A percentile compares a stretch with the other conserved stretches of the same genome.
Evolutionary conservation across 2,797 vertebrate genomes (phyloP).

Genomic region (Sebastes nivosus): DNA sequence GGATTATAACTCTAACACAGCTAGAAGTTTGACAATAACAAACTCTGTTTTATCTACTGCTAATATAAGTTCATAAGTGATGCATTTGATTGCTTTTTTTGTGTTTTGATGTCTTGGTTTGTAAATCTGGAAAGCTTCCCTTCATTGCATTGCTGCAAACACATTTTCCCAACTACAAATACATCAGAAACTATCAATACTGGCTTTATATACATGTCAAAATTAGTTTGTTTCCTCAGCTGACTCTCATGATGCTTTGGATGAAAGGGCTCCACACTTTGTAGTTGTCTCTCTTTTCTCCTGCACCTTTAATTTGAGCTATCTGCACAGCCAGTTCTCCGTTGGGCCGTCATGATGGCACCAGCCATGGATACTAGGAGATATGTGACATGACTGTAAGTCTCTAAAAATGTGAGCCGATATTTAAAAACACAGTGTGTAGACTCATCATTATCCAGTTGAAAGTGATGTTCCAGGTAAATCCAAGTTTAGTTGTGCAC

Average conservation of each 20-base stretch:
- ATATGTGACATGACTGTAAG: slow-evolving; percentile 75
- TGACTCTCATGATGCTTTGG: slow-evolving; percentile 2
- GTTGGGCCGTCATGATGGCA: slow-evolving; percentile 67
- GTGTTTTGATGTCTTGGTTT: not conserved
- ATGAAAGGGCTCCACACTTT: slow-evolving; percentile 20
- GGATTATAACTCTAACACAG: not conserved
- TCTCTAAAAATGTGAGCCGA: slow-evolving; percentile 39
- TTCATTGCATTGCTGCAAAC: not conserved
- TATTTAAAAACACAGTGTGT: slow-evolving; percentile 17
- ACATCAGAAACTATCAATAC: not conserved
- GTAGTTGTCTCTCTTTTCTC: slow-evolving; percentile 42
- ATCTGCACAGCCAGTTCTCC: slow-evolving; percentile 73
- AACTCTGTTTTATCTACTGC: not conserved
- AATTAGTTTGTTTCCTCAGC: not conserved
- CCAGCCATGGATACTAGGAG: slow-evolving; percentile 71
- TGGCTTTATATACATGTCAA: not conserved
- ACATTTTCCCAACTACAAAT: not conserved
- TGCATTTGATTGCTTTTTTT: not conserved
- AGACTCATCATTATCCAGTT: slow-evolving; percentile 76
- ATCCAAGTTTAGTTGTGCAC: slow-evolving; percentile 63
- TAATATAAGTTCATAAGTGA: not conserved
- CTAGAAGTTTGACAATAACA: not conserved
- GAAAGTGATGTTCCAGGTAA: slow-evolving; percentile 75
- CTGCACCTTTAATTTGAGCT: slow-evolving; percentile 61
- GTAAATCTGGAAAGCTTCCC: not conserved